phyloP scores from a whole-genome alignment of 1,140 invertebrate species.

The Lepidurus arcticus region DNA sequence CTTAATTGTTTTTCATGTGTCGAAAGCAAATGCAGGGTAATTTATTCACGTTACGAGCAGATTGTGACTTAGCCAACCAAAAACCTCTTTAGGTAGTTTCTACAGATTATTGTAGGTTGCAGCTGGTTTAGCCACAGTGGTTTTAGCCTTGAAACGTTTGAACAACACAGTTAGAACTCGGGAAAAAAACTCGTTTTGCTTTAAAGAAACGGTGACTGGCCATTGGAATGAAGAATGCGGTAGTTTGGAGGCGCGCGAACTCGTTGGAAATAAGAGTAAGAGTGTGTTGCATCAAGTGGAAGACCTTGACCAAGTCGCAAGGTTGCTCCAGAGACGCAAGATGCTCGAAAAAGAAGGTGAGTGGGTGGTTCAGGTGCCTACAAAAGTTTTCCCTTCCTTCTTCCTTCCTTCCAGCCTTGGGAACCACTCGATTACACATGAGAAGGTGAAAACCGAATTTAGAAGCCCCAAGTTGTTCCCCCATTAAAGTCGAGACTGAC shows the following conservation, averaged over 20 bases:
- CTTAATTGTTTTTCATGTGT: too few relatives aligned
- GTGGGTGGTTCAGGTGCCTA: neutral
- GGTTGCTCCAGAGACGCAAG: neutral
- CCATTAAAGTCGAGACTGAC: neutral
- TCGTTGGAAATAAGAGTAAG: neutral
- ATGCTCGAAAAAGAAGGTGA: too few relatives aligned
- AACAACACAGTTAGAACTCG: too few relatives aligned
- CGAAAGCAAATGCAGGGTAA: too few relatives aligned
- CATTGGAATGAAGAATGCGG: neutral
- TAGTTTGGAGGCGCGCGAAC: neutral
- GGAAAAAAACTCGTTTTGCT: slow-evolving; percentile 25
- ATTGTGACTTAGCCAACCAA: too few relatives aligned
- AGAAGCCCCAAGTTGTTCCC: too few relatives aligned
- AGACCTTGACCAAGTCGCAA: slow-evolving; percentile 8
- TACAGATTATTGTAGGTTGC: too few relatives aligned
- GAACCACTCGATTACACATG: neutral
- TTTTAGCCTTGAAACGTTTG: too few relatives aligned
- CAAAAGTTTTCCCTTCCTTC: neutral
- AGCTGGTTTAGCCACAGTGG: too few relatives aligned
- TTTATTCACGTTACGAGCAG: too few relatives aligned
- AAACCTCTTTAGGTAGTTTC: too few relatives aligned
- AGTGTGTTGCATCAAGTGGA: neutral
- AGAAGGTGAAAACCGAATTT: too few relatives aligned
- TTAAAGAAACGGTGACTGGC: neutral
- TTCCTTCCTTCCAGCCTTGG: slow-evolving; percentile 6